Conservation (phyloP, 2,113 vertebrate species). For the Apteryx owenii region DNA sequence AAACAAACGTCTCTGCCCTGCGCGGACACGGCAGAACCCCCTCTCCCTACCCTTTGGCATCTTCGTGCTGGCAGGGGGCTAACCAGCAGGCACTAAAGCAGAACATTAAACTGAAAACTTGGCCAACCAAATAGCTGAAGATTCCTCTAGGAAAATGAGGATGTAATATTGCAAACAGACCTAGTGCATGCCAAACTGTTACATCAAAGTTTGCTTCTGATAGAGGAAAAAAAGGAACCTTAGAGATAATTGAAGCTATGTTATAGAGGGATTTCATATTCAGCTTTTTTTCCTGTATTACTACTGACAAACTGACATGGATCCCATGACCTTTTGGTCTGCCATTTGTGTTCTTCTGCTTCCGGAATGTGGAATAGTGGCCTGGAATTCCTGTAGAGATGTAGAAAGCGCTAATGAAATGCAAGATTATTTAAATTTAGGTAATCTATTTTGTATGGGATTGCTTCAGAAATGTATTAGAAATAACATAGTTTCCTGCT, state of each 20-base stretch:
- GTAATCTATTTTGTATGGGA: background rate
- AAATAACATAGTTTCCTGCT: background rate
- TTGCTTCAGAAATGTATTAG: background rate
- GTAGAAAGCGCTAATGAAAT: background rate
- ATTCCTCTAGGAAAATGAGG: background rate
- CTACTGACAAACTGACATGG: background rate
- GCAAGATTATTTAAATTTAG: background rate
- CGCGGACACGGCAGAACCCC: background rate
- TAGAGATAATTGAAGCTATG: background rate
- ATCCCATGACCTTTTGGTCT: background rate
- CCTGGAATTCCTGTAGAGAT: background rate
- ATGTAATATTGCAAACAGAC: background rate
- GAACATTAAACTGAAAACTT: background rate
- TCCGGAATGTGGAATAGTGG: background rate
- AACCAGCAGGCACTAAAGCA: background rate
- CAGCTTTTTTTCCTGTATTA: background rate
- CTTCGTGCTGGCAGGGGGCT: background rate
- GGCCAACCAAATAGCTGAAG: background rate
- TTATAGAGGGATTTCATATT: background rate
- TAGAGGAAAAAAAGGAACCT: background rate
- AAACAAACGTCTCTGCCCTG: background rate
- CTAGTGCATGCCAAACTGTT: background rate
- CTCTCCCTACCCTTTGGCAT: background rate
- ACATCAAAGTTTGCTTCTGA: background rate
- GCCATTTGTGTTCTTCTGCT: background rate